phyloP scores from a whole-genome alignment of 2,113 vertebrate species.

The Zootoca vivipara region DNA sequence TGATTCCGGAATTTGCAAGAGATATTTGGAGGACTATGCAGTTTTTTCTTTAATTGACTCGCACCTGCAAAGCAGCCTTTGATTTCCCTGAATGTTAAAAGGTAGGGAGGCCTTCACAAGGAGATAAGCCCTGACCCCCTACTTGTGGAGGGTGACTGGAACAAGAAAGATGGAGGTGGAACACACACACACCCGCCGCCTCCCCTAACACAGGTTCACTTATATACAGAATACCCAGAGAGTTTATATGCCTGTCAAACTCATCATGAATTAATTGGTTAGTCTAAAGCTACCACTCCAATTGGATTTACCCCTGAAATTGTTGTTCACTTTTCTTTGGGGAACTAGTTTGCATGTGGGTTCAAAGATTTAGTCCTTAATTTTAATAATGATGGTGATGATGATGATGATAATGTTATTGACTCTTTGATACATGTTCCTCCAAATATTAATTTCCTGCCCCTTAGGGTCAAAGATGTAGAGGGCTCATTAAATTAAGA shows the following conservation, averaged over 20 bases:
- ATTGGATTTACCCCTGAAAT: not conserved
- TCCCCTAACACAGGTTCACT: not conserved
- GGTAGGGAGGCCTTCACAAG: no score
- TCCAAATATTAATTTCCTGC: slow-evolving; percentile 44
- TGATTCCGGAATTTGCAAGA: not conserved
- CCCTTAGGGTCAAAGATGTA: slow-evolving; percentile 8
- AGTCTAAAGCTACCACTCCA: fast-evolving
- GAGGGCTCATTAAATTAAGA: slow-evolving; percentile 39
- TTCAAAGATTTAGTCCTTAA: slow-evolving; percentile 2
- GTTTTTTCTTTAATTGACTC: not conserved
- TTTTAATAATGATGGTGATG: no score
- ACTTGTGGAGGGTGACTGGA: not conserved
- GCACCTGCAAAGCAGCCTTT: no score
- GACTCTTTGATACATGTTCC: slow-evolving; percentile 11
- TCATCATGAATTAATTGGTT: not conserved
- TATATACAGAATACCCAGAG: not conserved
- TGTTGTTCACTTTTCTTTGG: not conserved
- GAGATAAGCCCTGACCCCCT: no score
- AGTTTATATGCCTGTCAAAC: not conserved
- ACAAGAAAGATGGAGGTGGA: not conserved
- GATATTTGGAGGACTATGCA: not conserved
- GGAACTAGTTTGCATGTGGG: not conserved
- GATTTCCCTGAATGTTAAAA: no score
- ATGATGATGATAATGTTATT: not conserved
- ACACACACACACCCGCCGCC: no score